Evolutionary conservation across 1,140 invertebrate species (phyloP).

Genomic region (Ericerus pela): DNA sequence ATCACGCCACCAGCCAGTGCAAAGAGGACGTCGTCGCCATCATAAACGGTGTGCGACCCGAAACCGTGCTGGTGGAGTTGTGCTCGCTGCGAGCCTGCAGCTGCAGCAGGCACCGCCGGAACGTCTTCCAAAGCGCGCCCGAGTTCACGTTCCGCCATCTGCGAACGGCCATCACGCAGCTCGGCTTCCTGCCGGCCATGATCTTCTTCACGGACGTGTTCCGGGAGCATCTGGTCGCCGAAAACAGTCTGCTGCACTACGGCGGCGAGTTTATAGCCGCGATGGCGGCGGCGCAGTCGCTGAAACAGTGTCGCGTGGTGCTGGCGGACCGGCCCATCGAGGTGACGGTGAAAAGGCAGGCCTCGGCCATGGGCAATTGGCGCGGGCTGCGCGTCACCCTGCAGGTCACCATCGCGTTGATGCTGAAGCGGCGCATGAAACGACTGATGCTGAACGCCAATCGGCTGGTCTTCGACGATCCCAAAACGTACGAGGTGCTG

Average conservation of each 20-base stretch:
- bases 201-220: slow-evolving; percentile 6
- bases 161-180: background rate
- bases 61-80: background rate
- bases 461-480: slow-evolving; percentile 1
- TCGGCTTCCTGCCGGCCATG: slow-evolving; percentile 1
- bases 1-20: background rate
- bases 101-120: background rate
- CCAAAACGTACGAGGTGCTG: background rate
- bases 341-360: background rate
- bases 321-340: background rate
- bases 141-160: background rate
- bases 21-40: slow-evolving; percentile 1
- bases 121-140: background rate
- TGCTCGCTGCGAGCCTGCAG: slow-evolving; percentile 1
- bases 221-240: background rate
- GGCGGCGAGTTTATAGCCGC: slow-evolving; percentile 2
- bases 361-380: slow-evolving; percentile 1
- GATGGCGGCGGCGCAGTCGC: background rate
- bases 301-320: background rate
- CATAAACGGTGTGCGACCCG: background rate
- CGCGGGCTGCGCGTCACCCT: background rate
- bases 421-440: background rate
- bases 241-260: background rate
- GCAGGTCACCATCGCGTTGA: background rate
- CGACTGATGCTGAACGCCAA: slow-evolving; percentile 1